phyloP scores from a whole-genome alignment of 2,888 invertebrate species.

The Drosophila anceps region DNA sequence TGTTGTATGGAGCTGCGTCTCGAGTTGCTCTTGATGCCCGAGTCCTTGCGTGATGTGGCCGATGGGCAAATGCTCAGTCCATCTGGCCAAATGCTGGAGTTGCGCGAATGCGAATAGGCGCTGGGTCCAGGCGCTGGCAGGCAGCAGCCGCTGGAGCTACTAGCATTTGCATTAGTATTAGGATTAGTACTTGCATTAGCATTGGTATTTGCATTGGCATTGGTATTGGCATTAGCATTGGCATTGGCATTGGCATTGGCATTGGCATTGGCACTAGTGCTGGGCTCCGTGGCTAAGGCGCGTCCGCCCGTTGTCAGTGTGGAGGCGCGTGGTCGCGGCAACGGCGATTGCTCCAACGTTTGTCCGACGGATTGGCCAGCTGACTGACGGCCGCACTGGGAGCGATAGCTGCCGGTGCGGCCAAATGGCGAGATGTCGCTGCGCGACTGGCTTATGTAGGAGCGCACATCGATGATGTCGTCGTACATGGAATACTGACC shows the following conservation, averaged over 20 bases:
- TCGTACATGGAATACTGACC: slow-evolving; percentile 87
- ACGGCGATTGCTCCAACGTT: slow-evolving; percentile 82
- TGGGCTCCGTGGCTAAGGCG: slow-evolving; percentile 38
- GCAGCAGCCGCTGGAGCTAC: slow-evolving; percentile 40
- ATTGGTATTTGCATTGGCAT: slow-evolving; percentile 6
- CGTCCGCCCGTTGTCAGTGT: slow-evolving; percentile 80
- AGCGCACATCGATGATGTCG: slow-evolving; percentile 90
- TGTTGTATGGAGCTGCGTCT: slow-evolving; percentile 94
- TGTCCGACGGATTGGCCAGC: slow-evolving; percentile 25
- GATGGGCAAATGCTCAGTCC: slow-evolving; percentile 91
- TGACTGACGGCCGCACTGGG: slow-evolving; percentile 88
- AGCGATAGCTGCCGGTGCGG: slow-evolving; percentile 90
- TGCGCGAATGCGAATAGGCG: slow-evolving; percentile 68
- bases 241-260: slow-evolving; percentile 14
- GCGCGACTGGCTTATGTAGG: slow-evolving; percentile 90
- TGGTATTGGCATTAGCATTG: slow-evolving; percentile 22
- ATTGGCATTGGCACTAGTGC: slow-evolving; percentile 40
- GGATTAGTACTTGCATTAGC: slow-evolving; percentile 22
- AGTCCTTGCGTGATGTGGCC: slow-evolving; percentile 94
- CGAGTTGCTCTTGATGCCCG: slow-evolving; percentile 94
- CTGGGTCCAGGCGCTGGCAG: slow-evolving; percentile 43
- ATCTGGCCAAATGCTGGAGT: slow-evolving; percentile 87
- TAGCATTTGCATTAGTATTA: slow-evolving; percentile 9
- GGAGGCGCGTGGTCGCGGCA: slow-evolving; percentile 85
- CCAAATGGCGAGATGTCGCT: slow-evolving; percentile 91